Conservation (phyloP, 2,113 vertebrate genomes). For the Anarrhichthys ocellatus region DNA sequence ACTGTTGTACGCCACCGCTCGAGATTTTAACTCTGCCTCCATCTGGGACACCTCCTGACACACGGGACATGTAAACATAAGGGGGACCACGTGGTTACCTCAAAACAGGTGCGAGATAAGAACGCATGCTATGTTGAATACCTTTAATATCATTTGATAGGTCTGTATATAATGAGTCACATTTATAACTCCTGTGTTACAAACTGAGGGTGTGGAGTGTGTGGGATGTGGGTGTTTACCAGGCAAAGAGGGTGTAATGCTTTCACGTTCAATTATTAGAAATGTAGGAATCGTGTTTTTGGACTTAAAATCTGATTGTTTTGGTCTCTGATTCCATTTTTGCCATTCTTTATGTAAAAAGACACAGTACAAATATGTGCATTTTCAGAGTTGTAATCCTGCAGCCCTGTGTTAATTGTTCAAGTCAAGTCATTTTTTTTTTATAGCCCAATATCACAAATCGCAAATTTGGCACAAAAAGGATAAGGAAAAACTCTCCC, state of each 20-base stretch:
- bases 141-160: background rate
- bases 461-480: too few relatives aligned
- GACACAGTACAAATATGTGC: background rate
- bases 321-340: background rate
- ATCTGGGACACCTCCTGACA: conserved; percentile 92
- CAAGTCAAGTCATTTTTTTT: too few relatives aligned
- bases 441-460: too few relatives aligned
- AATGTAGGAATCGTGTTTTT: background rate
- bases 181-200: background rate
- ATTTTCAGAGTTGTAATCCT: background rate
- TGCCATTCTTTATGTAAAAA: background rate
- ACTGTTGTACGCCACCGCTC: conserved; percentile 84
- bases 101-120: background rate
- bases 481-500: too few relatives aligned
- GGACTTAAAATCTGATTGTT: background rate
- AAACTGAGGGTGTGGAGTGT: too few relatives aligned
- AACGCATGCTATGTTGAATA: background rate
- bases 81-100: background rate
- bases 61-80: conserved; percentile 28
- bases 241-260: too few relatives aligned
- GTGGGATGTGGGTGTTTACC: too few relatives aligned
- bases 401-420: background rate
- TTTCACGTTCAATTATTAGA: too few relatives aligned
- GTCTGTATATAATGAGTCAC: background rate
- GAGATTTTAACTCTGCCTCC: conserved; percentile 89